A percentile compares a stretch with the other conserved stretches of the same genome.
phyloP scores from a whole-genome alignment of 2,113 vertebrate species.

The Gallinago media region DNA sequence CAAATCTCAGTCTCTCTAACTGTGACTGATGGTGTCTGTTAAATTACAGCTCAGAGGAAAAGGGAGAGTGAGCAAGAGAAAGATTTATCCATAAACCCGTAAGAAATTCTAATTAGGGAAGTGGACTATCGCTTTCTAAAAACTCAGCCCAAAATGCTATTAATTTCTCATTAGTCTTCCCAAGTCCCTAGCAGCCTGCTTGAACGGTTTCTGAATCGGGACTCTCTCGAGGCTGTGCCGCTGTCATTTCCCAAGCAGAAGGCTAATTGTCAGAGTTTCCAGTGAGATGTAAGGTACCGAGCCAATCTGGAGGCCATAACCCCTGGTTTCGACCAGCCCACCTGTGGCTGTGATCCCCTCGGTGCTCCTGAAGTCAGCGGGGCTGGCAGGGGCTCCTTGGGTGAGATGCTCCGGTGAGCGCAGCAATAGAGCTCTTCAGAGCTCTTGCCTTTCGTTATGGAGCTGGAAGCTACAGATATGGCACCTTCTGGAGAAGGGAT shows the following conservation, averaged over 20 bases:
- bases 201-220: neutral
- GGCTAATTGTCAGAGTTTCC: neutral
- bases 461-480: neutral
- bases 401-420: fast-evolving
- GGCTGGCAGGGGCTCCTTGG: neutral
- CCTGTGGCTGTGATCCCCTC: neutral
- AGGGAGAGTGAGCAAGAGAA: neutral
- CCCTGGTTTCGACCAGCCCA: neutral
- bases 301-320: neutral
- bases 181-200: neutral
- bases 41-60: neutral
- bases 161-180: constrained; percentile 52
- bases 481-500: neutral
- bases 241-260: neutral
- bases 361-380: fast-evolving
- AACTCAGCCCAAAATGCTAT: constrained; percentile 23
- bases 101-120: neutral
- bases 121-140: neutral
- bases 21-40: neutral
- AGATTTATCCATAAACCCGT: neutral
- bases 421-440: fast-evolving
- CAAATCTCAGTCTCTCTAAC: neutral
- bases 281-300: neutral
- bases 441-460: fast-evolving
- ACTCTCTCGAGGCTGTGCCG: neutral